Base-by-base conservation (phyloP, 2,888 invertebrate species). In the Hyalella azteca region DNA sequence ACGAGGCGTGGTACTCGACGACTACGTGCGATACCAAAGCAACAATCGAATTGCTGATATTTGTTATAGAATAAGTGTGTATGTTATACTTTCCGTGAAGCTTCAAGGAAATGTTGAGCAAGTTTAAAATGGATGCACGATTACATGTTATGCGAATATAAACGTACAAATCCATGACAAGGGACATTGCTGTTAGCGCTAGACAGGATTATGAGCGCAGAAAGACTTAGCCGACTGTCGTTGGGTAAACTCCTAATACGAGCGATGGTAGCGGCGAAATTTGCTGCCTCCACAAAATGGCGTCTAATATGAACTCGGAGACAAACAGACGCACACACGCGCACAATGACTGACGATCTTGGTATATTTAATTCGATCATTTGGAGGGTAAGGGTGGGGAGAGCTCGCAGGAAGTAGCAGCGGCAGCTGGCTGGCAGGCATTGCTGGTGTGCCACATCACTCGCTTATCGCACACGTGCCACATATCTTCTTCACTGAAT, bases 311-410 rank as follows among this genome's bases (percentile, higher is more conserved):
- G 49, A 77, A 49, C 49, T 49, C 32, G 54, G 19, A 40, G 54
- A 54, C 50, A 50, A 50, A 54, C 54, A 48, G 48, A 77, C 77
- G 59, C 77, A 77, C 77, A 54, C 54, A 77, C 77, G 48, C 77
- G 48, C 32, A 77, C 77, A 77, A 50, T 54, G 40, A 77, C 77
- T 39, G 49, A 77, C 66, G 66, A 66, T 66, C 66, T 66, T 29
- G 66, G 66, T 66, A 66, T 66, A 66, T 66, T 66, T 66, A 66
- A 66, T 66, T 66, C 66, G 66, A 66, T 66, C 66, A 66, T 66
- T 66, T 32, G 66, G 66, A 36, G 66, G 36, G 39, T n/a, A 36
- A 9, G 22, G 19, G 36, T 32, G 36, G 54, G n/a, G 22, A 22
- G 54, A n/a, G 22, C n/a, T 13, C 9, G 39, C 11, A 19, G 66